Conservation (phyloP, 1,140 invertebrate genomes). For the Aplysia californica region DNA sequence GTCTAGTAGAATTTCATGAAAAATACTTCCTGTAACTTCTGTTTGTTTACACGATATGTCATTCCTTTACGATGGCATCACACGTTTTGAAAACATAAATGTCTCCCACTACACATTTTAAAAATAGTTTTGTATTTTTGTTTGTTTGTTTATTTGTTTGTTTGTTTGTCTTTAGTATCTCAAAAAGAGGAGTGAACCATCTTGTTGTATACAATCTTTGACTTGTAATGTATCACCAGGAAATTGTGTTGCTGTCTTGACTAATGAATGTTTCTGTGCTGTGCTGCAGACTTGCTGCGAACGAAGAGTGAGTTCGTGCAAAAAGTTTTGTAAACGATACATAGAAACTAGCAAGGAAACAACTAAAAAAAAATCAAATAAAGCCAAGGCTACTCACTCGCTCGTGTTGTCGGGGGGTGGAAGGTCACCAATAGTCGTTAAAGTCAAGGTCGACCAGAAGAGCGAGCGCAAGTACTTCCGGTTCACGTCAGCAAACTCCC, state of each 20-base stretch:
- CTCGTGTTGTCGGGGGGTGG: slow-evolving; percentile 94
- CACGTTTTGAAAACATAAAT: too few species aligned
- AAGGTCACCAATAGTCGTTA: slow-evolving; percentile 93
- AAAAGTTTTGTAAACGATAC: neutral
- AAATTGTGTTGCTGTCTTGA: slow-evolving; percentile 2
- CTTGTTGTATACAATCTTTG: neutral
- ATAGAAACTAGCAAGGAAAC: neutral
- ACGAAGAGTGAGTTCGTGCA: neutral
- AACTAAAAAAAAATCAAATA: neutral
- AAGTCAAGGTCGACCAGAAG: slow-evolving; percentile 95
- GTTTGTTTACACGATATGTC: too few species aligned
- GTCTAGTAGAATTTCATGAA: too few species aligned
- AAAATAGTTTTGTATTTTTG: too few species aligned
- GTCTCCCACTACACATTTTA: too few species aligned
- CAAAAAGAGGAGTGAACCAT: too few species aligned
- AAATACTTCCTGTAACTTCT: too few species aligned
- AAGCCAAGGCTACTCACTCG: slow-evolving; percentile 81
- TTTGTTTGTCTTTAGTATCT: too few species aligned
- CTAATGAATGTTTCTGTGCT: neutral
- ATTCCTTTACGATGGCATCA: too few species aligned
- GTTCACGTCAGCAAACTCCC: slow-evolving; percentile 86
- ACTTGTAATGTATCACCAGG: neutral
- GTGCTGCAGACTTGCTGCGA: neutral
- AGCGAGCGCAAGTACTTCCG: slow-evolving; percentile 93
- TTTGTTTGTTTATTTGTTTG: too few species aligned